Conservation (phyloP, 2,797 vertebrate species). For the Acanthopagrus latus region DNA sequence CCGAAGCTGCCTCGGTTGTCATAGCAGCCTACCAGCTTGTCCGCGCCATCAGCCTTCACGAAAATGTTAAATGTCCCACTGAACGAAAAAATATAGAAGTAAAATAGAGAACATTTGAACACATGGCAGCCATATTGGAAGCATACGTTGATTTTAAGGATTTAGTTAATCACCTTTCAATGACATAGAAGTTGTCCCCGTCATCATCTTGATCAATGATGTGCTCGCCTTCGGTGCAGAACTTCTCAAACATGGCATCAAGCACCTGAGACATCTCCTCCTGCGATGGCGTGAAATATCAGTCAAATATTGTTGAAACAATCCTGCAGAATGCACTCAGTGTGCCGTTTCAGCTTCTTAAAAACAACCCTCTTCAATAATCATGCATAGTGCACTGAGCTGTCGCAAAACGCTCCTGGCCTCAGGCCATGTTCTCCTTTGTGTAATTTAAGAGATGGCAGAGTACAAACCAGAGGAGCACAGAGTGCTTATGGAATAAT, state of each 20-base stretch:
- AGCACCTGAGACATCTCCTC: constrained; percentile 98
- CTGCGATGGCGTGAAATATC: constrained; percentile 75
- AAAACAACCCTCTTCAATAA: constrained; percentile 31
- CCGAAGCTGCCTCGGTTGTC: constrained; percentile 98
- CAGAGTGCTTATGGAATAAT: constrained; percentile 30
- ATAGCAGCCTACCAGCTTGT: constrained; percentile 93
- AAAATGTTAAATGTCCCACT: constrained; percentile 96
- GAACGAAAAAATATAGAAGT: constrained; percentile 44
- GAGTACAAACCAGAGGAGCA: constrained; percentile 17
- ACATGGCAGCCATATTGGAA: neutral
- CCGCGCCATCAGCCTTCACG: constrained; percentile 90
- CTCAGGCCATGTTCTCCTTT: constrained; percentile 36
- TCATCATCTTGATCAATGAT: constrained; percentile 98
- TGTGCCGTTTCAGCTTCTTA: neutral
- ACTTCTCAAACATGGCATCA: constrained; percentile 99
- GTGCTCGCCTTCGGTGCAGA: constrained; percentile 92
- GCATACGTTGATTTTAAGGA: neutral
- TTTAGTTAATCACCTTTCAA: constrained; percentile 86
- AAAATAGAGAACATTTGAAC: neutral
- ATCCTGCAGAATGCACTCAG: constrained; percentile 1
- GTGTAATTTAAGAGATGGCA: constrained; percentile 46
- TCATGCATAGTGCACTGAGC: constrained; percentile 25
- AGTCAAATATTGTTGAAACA: constrained; percentile 19
- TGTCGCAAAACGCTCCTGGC: constrained; percentile 39
- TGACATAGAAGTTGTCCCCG: constrained; percentile 99